Conservation (phyloP, 2,113 vertebrate genomes). For the Oryzias woworae region DNA sequence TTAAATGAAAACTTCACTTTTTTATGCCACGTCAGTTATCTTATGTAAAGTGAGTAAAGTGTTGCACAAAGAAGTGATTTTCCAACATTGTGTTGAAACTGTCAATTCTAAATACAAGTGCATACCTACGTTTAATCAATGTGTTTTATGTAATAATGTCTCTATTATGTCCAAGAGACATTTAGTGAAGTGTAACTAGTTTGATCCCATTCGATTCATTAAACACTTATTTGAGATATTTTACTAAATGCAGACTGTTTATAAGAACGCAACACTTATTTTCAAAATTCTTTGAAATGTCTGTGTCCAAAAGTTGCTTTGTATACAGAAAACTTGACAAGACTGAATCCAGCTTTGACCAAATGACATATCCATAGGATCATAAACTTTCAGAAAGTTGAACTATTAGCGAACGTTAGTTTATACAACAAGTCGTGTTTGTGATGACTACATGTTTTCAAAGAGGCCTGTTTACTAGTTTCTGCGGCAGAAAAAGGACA, state of each 20-base stretch:
- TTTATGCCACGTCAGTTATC: no score
- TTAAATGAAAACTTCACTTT: no score
- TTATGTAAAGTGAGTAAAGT: no score
- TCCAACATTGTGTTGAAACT: no score
- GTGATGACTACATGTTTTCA: neutral
- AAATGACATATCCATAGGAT: neutral
- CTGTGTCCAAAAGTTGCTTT: neutral
- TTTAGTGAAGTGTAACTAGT: slow-evolving; percentile 6
- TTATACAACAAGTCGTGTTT: neutral
- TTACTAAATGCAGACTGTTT: no score
- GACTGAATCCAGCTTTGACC: neutral
- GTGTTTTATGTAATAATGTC: neutral
- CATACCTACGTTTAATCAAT: no score
- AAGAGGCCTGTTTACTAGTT: neutral
- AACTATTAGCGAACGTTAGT: neutral
- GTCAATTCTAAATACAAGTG: no score
- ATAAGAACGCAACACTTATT: no score
- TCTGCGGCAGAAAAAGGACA: neutral
- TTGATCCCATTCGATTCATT: neutral
- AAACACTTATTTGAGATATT: no score
- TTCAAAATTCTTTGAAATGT: no score
- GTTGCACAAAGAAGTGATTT: no score
- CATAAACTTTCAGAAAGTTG: neutral
- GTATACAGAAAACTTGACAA: neutral
- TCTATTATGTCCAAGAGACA: neutral